Conservation (phyloP, 2,113 vertebrate genomes). For the Megaleporinus macrocephalus region DNA sequence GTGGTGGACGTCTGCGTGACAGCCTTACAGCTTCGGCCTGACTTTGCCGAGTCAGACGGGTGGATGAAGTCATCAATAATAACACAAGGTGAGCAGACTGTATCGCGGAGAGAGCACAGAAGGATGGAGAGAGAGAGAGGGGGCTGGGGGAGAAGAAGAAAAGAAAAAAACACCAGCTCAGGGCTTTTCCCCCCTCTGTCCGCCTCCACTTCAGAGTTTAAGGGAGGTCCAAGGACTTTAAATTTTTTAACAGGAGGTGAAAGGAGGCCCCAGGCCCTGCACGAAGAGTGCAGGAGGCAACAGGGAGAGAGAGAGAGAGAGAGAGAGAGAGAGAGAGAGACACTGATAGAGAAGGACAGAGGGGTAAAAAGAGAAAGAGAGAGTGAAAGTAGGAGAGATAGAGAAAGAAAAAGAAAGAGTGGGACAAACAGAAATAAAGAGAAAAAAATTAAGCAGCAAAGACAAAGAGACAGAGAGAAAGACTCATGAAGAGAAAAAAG, state of each 20-base stretch:
- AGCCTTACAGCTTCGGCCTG: not conserved
- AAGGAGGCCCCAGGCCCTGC: constrained; percentile 39
- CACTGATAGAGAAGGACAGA: not conserved
- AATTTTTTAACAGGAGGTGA: constrained; percentile 38
- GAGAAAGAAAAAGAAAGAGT: too few relatives aligned
- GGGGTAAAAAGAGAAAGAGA: not conserved
- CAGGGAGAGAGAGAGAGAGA: constrained; percentile 23
- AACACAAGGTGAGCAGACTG: constrained; percentile 66
- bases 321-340: too few relatives aligned
- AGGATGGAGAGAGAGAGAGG: not conserved
- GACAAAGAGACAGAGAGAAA: too few relatives aligned
- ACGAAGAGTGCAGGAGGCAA: constrained; percentile 35
- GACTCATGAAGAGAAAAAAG: too few relatives aligned
- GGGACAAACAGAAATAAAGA: too few relatives aligned
- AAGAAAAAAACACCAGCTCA: constrained; percentile 43
- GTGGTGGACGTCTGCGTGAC: not conserved
- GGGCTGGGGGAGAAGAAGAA: not conserved
- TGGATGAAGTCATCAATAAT: constrained; percentile 72
- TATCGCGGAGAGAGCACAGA: not conserved
- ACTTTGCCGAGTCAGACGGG: constrained; percentile 57
- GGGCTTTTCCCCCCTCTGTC: constrained; percentile 44
- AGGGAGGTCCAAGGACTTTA: constrained; percentile 34
- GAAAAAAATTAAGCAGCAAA: too few relatives aligned
- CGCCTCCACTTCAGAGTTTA: constrained; percentile 32
- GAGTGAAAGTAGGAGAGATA: too few relatives aligned